Percentiles rank a stretch among this genome's conserved stretches.
Evolutionary conservation across 1,140 invertebrate species (phyloP).

Genomic region (Platyscapa corneri): DNA sequence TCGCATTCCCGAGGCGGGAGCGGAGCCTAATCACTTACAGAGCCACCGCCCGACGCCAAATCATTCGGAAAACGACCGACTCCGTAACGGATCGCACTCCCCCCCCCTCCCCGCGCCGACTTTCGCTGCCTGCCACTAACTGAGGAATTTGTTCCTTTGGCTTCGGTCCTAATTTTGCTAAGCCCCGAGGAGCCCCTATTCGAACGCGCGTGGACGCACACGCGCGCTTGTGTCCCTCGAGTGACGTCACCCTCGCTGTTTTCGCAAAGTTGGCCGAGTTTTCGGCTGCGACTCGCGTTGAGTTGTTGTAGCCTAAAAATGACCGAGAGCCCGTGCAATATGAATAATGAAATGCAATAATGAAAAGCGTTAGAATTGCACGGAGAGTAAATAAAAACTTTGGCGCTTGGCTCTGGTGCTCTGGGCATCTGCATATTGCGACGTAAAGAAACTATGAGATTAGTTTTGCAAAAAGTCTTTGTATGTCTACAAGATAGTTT

Average conservation of each 20-base stretch:
- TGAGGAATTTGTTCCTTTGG: slow-evolving; percentile 1
- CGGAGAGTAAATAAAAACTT: too few species aligned
- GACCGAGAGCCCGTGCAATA: too few species aligned
- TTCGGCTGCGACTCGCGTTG: too few species aligned
- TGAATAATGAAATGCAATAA: too few species aligned
- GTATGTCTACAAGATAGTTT: background rate
- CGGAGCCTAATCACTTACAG: background rate
- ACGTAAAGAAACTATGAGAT: background rate
- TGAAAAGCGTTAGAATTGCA: too few species aligned
- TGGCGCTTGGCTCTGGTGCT: too few species aligned
- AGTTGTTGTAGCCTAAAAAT: too few species aligned
- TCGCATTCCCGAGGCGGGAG: background rate
- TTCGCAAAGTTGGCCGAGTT: too few species aligned
- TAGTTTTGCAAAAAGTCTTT: background rate
- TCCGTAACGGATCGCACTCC: background rate
- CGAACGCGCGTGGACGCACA: background rate
- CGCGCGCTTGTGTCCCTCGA: background rate
- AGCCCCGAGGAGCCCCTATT: background rate
- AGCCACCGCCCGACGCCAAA: background rate
- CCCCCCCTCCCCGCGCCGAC: background rate
- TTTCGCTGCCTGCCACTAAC: background rate
- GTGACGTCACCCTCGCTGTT: background rate
- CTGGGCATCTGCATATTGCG: background rate
- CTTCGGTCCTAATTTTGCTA: slow-evolving; percentile 22
- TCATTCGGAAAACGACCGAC: background rate